phyloP scores from a whole-genome alignment of 2,888 invertebrate species.

The Pristionchus japonicus region DNA sequence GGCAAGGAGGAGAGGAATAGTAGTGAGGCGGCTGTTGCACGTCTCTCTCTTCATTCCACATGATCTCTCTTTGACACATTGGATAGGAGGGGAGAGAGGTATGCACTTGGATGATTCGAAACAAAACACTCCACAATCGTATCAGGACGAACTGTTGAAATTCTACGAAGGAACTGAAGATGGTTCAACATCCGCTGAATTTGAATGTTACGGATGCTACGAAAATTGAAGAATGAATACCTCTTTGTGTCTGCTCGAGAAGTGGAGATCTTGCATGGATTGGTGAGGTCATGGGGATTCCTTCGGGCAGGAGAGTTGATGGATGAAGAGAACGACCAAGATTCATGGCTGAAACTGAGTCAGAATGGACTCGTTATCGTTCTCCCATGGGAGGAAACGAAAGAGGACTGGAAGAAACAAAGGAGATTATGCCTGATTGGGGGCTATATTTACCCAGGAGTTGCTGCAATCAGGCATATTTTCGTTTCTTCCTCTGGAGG shows the following conservation, averaged over 20 bases:
- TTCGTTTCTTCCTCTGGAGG: too few relatives aligned
- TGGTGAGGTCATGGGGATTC: not conserved
- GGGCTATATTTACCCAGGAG: not conserved
- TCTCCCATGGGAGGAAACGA: not conserved
- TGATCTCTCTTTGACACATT: not conserved
- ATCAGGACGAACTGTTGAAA: too few relatives aligned
- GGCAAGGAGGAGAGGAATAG: not conserved
- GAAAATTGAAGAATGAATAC: too few relatives aligned
- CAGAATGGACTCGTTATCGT: too few relatives aligned
- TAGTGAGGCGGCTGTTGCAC: conserved; percentile 17
- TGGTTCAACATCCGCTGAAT: too few relatives aligned
- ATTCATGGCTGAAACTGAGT: not conserved
- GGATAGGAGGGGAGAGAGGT: not conserved
- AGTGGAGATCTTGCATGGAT: not conserved
- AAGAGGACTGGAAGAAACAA: not conserved
- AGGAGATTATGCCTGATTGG: not conserved
- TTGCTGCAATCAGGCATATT: not conserved
- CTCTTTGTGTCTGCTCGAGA: not conserved
- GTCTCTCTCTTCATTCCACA: not conserved
- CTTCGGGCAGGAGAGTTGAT: not conserved
- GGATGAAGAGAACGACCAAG: not conserved
- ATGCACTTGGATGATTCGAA: not conserved
- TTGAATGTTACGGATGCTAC: too few relatives aligned
- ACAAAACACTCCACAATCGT: too few relatives aligned
- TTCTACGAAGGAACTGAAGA: too few relatives aligned